These are phyloP conservation scores for Punctoribates punctum DNA, from an alignment of 2,888 invertebrate genomes.

Conservation along the genomic window DNA sequence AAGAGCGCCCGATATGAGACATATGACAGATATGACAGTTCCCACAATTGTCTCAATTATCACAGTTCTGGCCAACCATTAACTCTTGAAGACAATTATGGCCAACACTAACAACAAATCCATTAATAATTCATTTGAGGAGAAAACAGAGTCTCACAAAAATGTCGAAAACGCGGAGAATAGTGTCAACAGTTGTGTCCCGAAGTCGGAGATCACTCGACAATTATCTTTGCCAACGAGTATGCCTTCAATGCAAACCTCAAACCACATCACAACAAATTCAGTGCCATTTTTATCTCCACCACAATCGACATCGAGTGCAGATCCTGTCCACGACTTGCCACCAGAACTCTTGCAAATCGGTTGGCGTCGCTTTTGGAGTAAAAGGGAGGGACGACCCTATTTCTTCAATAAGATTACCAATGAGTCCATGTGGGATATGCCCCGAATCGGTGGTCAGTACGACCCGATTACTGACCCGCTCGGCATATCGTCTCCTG, in stretches of 20 bases:
- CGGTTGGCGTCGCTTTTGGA: constrained; percentile 97
- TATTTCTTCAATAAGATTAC: constrained; percentile 96
- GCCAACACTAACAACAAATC: not conserved
- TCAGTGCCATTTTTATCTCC: constrained; percentile 45
- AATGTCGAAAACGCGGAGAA: not conserved
- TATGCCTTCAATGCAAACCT: not conserved
- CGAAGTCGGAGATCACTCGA: not conserved
- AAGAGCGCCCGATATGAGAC: not conserved
- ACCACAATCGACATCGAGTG: constrained; percentile 42
- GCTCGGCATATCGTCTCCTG: constrained; percentile 65
- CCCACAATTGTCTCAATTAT: too few species aligned
- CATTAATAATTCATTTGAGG: not conserved
- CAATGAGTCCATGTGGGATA: constrained; percentile 95
- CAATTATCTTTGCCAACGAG: constrained; percentile 20
- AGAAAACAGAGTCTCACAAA: not conserved
- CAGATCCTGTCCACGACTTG: constrained; percentile 56
- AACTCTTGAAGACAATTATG: not conserved
- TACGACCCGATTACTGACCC: constrained; percentile 91
- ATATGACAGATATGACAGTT: too few species aligned
- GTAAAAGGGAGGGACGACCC: constrained; percentile 85
- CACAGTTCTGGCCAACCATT: not conserved
- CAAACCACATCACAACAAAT: constrained; percentile 20
- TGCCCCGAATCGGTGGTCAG: constrained; percentile 64
- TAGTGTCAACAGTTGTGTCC: not conserved
- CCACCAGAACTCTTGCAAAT: constrained; percentile 71